Conservation (phyloP, 2,888 invertebrate genomes). For the Gymnoscelis rufifasciata region DNA sequence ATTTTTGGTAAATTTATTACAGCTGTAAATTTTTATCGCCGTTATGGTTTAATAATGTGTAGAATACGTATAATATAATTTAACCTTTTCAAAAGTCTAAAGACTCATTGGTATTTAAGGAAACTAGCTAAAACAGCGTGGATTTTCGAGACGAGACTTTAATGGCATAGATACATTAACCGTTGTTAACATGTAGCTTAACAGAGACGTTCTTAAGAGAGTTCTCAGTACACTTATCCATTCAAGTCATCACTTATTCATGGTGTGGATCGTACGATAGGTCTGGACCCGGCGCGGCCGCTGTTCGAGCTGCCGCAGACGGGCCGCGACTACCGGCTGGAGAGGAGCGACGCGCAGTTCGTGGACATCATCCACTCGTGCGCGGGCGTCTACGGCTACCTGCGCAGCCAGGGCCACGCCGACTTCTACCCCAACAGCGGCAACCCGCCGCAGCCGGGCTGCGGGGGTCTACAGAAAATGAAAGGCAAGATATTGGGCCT, state of each 20-base stretch:
- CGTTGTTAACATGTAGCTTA: no score
- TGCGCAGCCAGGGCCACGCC: constrained; percentile 81
- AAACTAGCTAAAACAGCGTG: no score
- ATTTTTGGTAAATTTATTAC: no score
- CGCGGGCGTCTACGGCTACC: constrained; percentile 81
- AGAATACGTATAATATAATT: no score
- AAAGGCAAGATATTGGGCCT: constrained; percentile 55
- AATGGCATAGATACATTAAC: no score
- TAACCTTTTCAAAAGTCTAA: no score
- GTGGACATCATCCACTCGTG: constrained; percentile 88
- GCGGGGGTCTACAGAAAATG: constrained; percentile 65
- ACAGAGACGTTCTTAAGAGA: no score
- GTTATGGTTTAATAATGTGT: no score
- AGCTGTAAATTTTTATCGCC: no score
- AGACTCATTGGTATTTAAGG: no score
- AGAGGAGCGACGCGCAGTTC: constrained; percentile 82
- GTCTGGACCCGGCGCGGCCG: constrained; percentile 84
- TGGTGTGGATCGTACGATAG: constrained; percentile 22
- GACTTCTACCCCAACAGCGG: constrained; percentile 89
- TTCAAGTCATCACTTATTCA: not conserved
- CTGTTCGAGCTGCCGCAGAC: constrained; percentile 75
- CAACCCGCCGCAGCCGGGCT: constrained; percentile 83
- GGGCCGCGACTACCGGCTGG: constrained; percentile 65
- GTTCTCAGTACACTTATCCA: no score
- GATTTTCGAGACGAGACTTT: no score